Evolutionary conservation across 2,797 vertebrate species (phyloP).

Genomic region (Mastacembelus armatus): DNA sequence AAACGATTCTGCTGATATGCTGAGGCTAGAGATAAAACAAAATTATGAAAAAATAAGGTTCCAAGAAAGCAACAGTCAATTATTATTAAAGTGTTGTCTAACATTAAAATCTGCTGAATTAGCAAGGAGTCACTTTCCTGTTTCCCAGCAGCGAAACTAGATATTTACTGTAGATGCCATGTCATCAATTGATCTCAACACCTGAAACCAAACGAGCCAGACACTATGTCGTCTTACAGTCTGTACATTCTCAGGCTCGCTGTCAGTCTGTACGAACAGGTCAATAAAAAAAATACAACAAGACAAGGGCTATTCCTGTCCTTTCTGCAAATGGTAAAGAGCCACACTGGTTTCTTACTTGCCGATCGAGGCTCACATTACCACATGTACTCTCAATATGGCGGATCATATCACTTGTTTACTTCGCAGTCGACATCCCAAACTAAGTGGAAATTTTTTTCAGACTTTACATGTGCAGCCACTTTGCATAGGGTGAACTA

Average conservation of each 20-base stretch:
- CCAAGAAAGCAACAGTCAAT: neutral
- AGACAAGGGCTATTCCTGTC: constrained; percentile 78
- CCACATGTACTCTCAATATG: constrained; percentile 33
- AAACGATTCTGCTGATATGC: neutral
- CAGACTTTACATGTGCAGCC: constrained; percentile 9
- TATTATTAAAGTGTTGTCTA: neutral
- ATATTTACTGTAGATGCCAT: constrained; percentile 11
- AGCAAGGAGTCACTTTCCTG: neutral
- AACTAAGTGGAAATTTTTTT: constrained; percentile 32
- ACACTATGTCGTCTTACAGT: neutral
- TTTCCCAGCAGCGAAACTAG: constrained; percentile 25
- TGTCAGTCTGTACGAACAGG: neutral
- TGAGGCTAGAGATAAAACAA: neutral
- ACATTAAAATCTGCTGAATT: neutral
- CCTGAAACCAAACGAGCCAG: constrained; percentile 45
- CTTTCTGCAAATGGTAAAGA: constrained; percentile 58
- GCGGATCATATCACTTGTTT: constrained; percentile 68
- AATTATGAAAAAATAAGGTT: neutral
- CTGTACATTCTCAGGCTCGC: neutral
- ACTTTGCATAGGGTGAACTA: neutral
- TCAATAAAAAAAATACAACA: constrained; percentile 29
- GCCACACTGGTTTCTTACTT: constrained; percentile 50
- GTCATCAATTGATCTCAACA: neutral
- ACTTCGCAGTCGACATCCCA: constrained; percentile 34
- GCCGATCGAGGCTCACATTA: constrained; percentile 44